Base-by-base conservation (phyloP, 2,797 vertebrate species). In the Betta splendens region DNA sequence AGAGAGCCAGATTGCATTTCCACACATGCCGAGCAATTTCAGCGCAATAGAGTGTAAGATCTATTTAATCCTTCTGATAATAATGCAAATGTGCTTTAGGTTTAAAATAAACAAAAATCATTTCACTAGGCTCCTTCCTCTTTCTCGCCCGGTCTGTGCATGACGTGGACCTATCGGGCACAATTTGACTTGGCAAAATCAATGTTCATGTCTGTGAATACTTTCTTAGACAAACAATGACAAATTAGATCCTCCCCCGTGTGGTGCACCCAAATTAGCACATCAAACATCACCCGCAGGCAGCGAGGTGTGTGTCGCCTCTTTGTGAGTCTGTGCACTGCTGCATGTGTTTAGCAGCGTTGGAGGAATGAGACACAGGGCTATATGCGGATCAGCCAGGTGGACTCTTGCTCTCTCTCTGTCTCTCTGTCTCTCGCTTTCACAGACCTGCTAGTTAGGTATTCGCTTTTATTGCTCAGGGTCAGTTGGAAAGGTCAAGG, bases 381-480 rank as follows among this genome's bases (percentile, higher is more conserved):
- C 62, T 44, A 17, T 37, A 87, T 90, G 64, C 72, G 67, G 77
- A 85, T 60, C 47, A 72, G 71, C 77, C 81, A 89, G 84, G 84
- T 90, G 86, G 76, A 54, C 63, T 52, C 48, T 53, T 36, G 66
- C 50, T 74, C 20, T 49, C 32, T 58, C 15, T 32, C 17, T 5
- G 5, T 29, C 5, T 15, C 17, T 22, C 18, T 31, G 33, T 21
- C 4, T 23, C 2, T n/a, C 11, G 37, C 11, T 28, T 12, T 16
- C 15, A 9, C 51, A 56, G 44, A 83, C 48, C 84, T 83, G 82
- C 75, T 80, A 73, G 69, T 69, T 21, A 85, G 80, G 81, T 85
- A 90, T 89, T 73, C 72, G 74, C 84, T 84, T 88, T 84, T 79
- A 83, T 85, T 65, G 33, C 80, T 81, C 77, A 17, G 79, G 85